Conservation (phyloP, 2,888 invertebrate genomes). For the Drosophila birchii region DNA sequence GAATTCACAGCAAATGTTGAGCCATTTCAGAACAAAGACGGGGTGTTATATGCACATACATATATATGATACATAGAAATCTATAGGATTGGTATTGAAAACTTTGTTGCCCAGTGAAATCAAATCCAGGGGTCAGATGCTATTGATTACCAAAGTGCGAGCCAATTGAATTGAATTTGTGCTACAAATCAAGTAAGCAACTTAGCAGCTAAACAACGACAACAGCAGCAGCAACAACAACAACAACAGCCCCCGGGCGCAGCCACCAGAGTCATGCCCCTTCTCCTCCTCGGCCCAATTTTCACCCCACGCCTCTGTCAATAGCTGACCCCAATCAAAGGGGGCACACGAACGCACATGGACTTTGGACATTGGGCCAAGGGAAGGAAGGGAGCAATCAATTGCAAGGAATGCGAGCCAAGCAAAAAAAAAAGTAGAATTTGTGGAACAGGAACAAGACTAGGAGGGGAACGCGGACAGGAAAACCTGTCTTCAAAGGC, state of each 20-base stretch:
- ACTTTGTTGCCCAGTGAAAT: constrained; percentile 62
- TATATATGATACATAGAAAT: background rate
- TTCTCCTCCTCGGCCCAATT: background rate
- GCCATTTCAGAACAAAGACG: constrained; percentile 22
- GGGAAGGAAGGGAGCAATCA: constrained; percentile 57
- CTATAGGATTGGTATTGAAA: constrained; percentile 20
- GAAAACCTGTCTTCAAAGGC: constrained; percentile 24
- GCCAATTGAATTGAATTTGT: constrained; percentile 79
- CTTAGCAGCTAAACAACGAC: constrained; percentile 77
- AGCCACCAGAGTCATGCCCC: constrained; percentile 8
- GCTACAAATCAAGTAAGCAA: constrained; percentile 79
- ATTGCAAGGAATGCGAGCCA: constrained; percentile 73
- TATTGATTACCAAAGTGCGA: constrained; percentile 56
- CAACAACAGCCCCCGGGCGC: constrained; percentile 24
- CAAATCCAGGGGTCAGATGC: constrained; percentile 53
- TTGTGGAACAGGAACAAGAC: background rate
- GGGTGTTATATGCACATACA: constrained; percentile 3
- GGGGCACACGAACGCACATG: constrained; percentile 50
- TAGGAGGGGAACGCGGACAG: background rate
- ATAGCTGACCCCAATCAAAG: constrained; percentile 53
- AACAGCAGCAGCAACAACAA: constrained; percentile 40
- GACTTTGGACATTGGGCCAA: background rate
- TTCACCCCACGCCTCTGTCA: constrained; percentile 31
- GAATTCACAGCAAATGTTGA: constrained; percentile 2
- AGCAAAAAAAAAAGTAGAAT: constrained; percentile 45